A percentile compares a stretch with the other conserved stretches of the same genome.
Evolutionary conservation across 2,113 vertebrate genomes (phyloP).

Genomic region (Hepsetus odoe): DNA sequence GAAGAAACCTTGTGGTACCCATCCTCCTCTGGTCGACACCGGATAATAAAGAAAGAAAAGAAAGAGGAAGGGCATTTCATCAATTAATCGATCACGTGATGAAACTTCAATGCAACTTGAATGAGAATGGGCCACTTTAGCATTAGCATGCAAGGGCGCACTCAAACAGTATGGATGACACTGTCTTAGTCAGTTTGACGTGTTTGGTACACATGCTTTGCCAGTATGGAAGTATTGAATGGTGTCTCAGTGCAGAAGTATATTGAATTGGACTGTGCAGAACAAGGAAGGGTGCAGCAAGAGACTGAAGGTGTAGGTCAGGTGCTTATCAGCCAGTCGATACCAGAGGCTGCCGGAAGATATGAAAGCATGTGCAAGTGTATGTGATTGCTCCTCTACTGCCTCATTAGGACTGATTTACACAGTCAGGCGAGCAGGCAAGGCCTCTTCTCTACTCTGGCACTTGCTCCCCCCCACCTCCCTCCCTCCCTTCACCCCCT

Average conservation of each 20-base stretch:
- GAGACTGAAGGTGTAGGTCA: constrained; percentile 21
- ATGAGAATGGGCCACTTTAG: too few species aligned
- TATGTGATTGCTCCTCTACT: constrained; percentile 69
- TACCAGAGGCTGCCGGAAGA: constrained; percentile 62
- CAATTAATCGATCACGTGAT: too few species aligned
- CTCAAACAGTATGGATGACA: too few species aligned
- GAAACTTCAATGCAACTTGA: too few species aligned
- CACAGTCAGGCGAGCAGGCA: constrained; percentile 81
- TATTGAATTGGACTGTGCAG: not conserved
- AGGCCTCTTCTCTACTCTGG: constrained; percentile 71
- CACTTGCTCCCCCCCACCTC: constrained; percentile 71
- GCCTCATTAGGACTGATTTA: constrained; percentile 94
- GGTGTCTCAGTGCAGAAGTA: not conserved
- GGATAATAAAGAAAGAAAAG: too few species aligned
- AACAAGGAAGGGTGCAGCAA: not conserved
- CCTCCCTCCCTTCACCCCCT: constrained; percentile 66
- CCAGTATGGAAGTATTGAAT: not conserved
- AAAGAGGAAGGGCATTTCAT: too few species aligned
- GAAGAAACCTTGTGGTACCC: too few species aligned
- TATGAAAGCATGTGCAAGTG: constrained; percentile 37
- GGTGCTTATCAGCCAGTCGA: constrained; percentile 52
- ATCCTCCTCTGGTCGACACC: too few species aligned
- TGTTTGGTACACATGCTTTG: not conserved
- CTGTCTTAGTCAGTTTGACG: not conserved
- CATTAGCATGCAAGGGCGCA: not conserved